Percentiles rank a stretch among this genome's conserved stretches.
Evolutionary conservation across 2,888 invertebrate species (phyloP).

Genomic region (Hyppa rectilinea): DNA sequence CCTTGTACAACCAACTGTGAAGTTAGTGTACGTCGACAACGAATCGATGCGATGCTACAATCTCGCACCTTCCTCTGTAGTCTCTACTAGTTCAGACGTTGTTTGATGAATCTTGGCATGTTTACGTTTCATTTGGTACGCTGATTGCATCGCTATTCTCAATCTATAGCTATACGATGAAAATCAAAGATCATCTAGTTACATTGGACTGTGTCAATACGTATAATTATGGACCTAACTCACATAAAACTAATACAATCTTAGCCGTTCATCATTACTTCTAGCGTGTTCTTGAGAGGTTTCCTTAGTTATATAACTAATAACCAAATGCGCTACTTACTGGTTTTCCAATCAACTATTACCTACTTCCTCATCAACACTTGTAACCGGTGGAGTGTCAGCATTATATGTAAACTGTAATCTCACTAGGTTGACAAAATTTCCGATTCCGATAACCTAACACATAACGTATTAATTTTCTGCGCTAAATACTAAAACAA

Average conservation of each 20-base stretch:
- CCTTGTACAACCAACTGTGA: constrained; percentile 56
- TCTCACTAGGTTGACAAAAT: background rate
- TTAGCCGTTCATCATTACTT: constrained; percentile 7
- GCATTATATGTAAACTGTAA: background rate
- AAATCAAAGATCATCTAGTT: constrained; percentile 53
- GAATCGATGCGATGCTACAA: constrained; percentile 37
- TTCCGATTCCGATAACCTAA: background rate
- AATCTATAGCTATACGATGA: constrained; percentile 36
- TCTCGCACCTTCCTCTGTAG: constrained; percentile 48
- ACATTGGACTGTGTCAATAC: constrained; percentile 46
- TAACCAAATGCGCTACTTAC: background rate
- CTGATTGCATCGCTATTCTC: constrained; percentile 51
- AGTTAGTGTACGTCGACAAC: constrained; percentile 35
- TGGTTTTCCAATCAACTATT: constrained; percentile 17
- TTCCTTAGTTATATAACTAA: constrained; percentile 12
- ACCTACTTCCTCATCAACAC: constrained; percentile 5
- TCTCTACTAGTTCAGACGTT: constrained; percentile 38
- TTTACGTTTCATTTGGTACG: constrained; percentile 40
- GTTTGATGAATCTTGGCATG: constrained; percentile 63
- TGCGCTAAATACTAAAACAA: background rate
- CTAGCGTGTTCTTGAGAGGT: constrained; percentile 16
- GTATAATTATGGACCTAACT: constrained; percentile 18
- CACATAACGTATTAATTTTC: background rate
- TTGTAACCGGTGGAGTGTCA: background rate
- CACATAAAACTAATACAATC: constrained; percentile 12